Conservation (phyloP, 2,797 vertebrate species). For the Tokudaia tokunoshimensis region DNA sequence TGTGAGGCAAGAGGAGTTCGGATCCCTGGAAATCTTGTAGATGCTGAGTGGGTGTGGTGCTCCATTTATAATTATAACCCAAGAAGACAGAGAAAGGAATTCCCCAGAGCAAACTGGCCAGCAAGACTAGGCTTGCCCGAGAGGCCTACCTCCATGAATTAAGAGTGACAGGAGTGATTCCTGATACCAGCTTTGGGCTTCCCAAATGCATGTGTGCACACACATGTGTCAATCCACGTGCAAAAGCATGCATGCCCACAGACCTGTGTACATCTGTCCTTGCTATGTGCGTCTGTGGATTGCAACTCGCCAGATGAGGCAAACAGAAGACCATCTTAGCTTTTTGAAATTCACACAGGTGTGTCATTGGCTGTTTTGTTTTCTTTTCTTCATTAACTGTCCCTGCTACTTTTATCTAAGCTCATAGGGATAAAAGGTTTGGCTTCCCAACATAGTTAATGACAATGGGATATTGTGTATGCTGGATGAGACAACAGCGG, state of each 20-base stretch:
- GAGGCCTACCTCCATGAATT: background rate
- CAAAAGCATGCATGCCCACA: background rate
- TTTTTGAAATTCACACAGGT: background rate
- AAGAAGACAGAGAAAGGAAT: background rate
- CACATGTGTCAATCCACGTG: background rate
- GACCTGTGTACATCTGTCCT: background rate
- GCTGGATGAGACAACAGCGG: background rate
- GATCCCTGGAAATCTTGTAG: background rate
- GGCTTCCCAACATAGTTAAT: slow-evolving; percentile 30
- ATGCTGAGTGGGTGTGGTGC: background rate
- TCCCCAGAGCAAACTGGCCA: background rate
- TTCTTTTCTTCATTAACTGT: background rate
- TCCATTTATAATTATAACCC: background rate
- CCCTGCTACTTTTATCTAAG: slow-evolving; percentile 26
- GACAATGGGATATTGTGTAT: background rate
- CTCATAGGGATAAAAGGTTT: slow-evolving; percentile 39
- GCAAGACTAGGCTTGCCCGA: background rate
- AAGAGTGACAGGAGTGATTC: background rate
- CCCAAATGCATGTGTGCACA: background rate
- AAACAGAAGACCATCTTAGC: background rate
- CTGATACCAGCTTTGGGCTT: background rate
- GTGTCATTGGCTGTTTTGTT: slow-evolving; percentile 4
- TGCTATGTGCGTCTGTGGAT: background rate
- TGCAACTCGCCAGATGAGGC: background rate
- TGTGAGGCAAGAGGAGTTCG: background rate